A percentile compares a stretch with the other conserved stretches of the same genome.
Conservation (phyloP, 2,888 invertebrate species). For the Drosophila mercatorum region DNA sequence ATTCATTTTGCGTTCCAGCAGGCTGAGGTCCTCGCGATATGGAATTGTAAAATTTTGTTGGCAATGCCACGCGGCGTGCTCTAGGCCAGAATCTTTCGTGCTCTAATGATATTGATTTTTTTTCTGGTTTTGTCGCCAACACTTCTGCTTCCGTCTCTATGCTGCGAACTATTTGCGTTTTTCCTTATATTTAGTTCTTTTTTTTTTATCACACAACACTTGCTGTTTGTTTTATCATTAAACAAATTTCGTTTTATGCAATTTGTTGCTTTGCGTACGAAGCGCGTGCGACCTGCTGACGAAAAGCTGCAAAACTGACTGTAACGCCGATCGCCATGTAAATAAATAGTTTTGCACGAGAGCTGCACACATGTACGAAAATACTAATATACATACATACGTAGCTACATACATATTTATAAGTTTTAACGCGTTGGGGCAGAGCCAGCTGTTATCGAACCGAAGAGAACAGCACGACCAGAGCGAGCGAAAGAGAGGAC, state of each 20-base stretch:
- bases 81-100: constrained; percentile 1
- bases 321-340: constrained; percentile 60
- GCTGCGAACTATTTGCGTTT: neutral
- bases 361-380: constrained; percentile 4
- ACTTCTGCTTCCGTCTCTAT: neutral
- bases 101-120: constrained; percentile 25
- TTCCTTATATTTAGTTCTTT: neutral
- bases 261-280: constrained; percentile 10
- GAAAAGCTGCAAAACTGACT: constrained; percentile 52
- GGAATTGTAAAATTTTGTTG: constrained; percentile 15
- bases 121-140: constrained; percentile 4
- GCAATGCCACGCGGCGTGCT: constrained; percentile 36
- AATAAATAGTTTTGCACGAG: constrained; percentile 62
- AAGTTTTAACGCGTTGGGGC: constrained; percentile 21
- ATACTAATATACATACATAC: neutral
- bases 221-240: constrained; percentile 59
- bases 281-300: constrained; percentile 30
- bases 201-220: constrained; percentile 49
- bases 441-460: constrained; percentile 43
- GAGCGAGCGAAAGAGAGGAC: neutral
- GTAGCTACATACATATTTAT: constrained; percentile 13
- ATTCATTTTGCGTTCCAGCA: constrained; percentile 52
- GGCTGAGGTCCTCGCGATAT: constrained; percentile 16
- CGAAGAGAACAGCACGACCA: constrained; percentile 12
- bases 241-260: constrained; percentile 17